Conservation (phyloP, 2,113 vertebrate genomes). For the Condylura cristata region DNA sequence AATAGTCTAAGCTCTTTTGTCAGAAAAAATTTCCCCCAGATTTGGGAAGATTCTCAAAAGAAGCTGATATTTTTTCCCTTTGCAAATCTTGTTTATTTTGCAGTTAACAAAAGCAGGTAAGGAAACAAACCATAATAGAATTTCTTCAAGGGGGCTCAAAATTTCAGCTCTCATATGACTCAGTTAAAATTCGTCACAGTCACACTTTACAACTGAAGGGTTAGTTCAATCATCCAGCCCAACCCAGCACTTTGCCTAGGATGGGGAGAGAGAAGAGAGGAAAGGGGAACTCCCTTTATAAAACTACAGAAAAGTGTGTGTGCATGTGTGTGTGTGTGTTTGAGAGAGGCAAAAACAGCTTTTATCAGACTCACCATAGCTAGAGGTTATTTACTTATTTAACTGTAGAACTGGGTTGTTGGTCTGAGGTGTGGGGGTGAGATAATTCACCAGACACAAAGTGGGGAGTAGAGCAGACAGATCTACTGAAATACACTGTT, state of each 20-base stretch:
- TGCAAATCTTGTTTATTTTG: background rate
- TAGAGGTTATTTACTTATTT: background rate
- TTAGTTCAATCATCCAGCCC: background rate
- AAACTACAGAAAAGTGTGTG: background rate
- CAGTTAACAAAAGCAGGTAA: background rate
- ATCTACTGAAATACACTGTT: too few species aligned
- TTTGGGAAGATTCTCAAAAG: background rate
- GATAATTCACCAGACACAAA: too few species aligned
- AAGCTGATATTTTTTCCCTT: background rate
- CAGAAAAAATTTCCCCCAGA: background rate
- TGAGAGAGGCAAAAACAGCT: background rate
- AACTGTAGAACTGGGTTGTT: too few species aligned
- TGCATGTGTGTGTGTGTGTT: too few species aligned
- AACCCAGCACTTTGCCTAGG: background rate
- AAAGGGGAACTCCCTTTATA: background rate
- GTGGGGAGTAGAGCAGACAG: too few species aligned
- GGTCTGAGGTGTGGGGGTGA: too few species aligned
- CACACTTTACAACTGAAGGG: background rate
- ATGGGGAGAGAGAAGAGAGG: background rate
- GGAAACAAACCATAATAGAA: background rate
- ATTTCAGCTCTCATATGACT: slow-evolving; percentile 17
- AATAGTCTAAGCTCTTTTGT: background rate
- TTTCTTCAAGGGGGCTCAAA: background rate
- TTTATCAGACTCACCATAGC: background rate
- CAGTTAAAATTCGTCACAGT: background rate